A percentile compares a stretch with the other conserved stretches of the same genome.
Evolutionary conservation across 2,888 invertebrate species (phyloP).

Genomic region (Stenolophus ochropezus): DNA sequence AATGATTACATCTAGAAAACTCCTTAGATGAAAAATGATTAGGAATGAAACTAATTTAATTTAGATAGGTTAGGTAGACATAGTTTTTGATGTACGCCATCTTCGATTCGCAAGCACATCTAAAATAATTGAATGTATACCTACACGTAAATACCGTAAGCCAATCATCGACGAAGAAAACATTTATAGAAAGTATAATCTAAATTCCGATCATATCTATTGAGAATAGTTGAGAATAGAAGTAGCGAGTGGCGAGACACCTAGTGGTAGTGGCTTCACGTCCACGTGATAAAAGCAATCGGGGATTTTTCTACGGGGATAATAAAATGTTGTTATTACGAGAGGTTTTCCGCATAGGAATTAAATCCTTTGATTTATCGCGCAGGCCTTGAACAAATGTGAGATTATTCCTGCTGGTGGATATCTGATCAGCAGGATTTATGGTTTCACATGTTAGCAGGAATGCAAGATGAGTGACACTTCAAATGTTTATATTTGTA

Average conservation of each 20-base stretch:
- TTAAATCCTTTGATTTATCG: slow-evolving; percentile 55
- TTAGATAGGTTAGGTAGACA: neutral
- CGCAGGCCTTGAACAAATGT: slow-evolving; percentile 39
- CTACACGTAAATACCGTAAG: slow-evolving; percentile 28
- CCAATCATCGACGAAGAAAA: slow-evolving; percentile 31
- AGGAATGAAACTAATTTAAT: neutral
- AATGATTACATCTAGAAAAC: no score
- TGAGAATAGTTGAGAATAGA: neutral
- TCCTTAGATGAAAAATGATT: neutral
- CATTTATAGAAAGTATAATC: slow-evolving; percentile 41
- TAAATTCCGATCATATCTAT: slow-evolving; percentile 42
- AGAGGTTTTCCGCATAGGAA: slow-evolving; percentile 32
- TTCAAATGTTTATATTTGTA: no score
- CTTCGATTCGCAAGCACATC: slow-evolving; percentile 18
- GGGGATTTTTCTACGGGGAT: slow-evolving; percentile 24
- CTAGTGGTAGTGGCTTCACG: slow-evolving; percentile 15
- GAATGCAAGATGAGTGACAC: slow-evolving; percentile 30
- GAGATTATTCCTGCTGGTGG: slow-evolving; percentile 33
- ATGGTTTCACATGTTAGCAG: slow-evolving; percentile 28
- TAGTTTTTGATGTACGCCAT: neutral
- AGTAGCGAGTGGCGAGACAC: slow-evolving; percentile 27
- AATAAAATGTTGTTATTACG: slow-evolving; percentile 42
- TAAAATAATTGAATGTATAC: slow-evolving; percentile 32
- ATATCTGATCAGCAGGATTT: slow-evolving; percentile 30
- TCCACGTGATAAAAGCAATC: slow-evolving; percentile 40